A percentile compares a stretch with the other conserved stretches of the same genome.
Conservation (phyloP, 2,113 vertebrate genomes). For the Sula dactylatra region DNA sequence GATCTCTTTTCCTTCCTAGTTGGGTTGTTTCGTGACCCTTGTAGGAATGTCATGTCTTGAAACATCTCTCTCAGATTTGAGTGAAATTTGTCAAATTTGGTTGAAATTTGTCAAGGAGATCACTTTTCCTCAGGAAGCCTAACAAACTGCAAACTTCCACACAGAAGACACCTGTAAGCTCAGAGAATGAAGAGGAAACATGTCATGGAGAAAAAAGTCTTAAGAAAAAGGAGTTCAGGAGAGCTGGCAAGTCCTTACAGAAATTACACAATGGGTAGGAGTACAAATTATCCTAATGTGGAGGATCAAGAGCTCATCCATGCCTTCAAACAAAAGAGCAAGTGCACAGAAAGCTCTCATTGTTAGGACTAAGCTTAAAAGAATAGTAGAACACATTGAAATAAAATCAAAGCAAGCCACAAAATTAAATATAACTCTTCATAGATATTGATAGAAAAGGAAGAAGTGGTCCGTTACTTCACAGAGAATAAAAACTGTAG, state of each 20-base stretch:
- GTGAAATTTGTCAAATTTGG: neutral
- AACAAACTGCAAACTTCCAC: neutral
- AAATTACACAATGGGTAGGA: neutral
- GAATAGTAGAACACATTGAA: neutral
- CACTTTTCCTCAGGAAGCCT: neutral
- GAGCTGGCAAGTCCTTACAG: neutral
- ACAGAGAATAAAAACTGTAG: neutral
- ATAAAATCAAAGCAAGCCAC: neutral
- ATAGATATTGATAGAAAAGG: neutral
- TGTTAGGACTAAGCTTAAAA: neutral
- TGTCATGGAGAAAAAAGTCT: neutral
- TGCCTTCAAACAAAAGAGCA: neutral
- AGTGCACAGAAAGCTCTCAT: neutral
- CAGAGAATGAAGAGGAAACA: neutral
- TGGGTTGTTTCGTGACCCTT: neutral
- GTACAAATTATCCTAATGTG: neutral
- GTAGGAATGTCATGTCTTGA: neutral
- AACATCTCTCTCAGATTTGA: neutral
- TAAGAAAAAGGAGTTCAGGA: neutral
- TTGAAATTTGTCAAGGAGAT: neutral
- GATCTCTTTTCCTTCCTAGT: neutral
- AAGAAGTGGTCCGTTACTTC: neutral
- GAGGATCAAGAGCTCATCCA: neutral
- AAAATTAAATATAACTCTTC: neutral
- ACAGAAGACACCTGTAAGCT: neutral